Conservation (phyloP, 1,140 invertebrate species). For the Bombus soroeensis region DNA sequence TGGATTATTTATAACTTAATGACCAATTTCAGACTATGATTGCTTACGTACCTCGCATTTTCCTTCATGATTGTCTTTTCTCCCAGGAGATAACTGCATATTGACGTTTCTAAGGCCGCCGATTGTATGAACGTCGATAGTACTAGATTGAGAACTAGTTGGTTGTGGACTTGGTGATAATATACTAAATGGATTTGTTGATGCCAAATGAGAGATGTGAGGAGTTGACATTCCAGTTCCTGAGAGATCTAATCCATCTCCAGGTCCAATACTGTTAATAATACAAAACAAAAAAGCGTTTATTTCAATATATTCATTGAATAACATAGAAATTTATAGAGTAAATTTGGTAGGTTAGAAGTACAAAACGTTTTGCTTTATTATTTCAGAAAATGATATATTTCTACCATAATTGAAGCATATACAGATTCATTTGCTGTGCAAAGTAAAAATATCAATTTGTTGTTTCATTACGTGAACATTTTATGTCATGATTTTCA, state of each 20-base stretch:
- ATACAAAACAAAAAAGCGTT: slow-evolving; percentile 3
- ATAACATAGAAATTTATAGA: background rate
- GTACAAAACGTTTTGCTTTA: background rate
- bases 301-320: background rate
- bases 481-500: slow-evolving; percentile 61
- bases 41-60: slow-evolving; percentile 67
- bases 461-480: background rate
- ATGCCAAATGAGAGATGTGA: slow-evolving; percentile 65
- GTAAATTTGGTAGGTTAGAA: background rate
- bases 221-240: slow-evolving; percentile 67
- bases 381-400: background rate
- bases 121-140: slow-evolving; percentile 69
- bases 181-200: slow-evolving; percentile 67
- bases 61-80: slow-evolving; percentile 75
- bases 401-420: background rate
- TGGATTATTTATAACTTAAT: background rate
- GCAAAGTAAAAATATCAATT: background rate
- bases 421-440: background rate
- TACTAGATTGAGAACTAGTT: slow-evolving; percentile 71
- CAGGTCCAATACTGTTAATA: slow-evolving; percentile 63
- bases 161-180: slow-evolving; percentile 69
- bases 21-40: too few species aligned
- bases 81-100: slow-evolving; percentile 70
- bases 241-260: slow-evolving; percentile 64
- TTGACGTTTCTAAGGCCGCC: slow-evolving; percentile 77